phyloP scores from a whole-genome alignment of 2,888 invertebrate species.

The Spatulosminthurus flaviceps region DNA sequence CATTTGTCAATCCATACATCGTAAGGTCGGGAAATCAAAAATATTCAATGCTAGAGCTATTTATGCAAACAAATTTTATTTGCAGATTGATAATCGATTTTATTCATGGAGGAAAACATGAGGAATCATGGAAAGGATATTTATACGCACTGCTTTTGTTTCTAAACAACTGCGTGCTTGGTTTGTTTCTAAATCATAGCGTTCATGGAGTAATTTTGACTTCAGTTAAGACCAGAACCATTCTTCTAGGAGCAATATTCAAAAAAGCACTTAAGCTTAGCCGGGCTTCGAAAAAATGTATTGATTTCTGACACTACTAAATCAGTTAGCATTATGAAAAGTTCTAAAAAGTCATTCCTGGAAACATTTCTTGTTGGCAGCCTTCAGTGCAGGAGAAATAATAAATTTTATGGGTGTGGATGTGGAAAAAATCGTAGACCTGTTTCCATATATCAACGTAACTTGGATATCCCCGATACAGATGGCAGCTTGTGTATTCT shows the following conservation, averaged over 20 bases:
- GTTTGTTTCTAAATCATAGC: slow-evolving; percentile 70
- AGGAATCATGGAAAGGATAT: slow-evolving; percentile 71
- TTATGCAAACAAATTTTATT: not conserved
- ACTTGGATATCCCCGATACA: slow-evolving; percentile 90
- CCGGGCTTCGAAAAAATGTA: slow-evolving; percentile 54
- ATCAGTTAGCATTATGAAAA: too few relatives aligned
- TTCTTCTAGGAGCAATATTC: slow-evolving; percentile 71
- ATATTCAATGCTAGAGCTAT: not conserved
- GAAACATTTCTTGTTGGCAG: too few relatives aligned
- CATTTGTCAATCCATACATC: not conserved
- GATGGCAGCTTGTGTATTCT: slow-evolving; percentile 83
- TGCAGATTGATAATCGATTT: slow-evolving; percentile 65
- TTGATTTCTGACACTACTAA: slow-evolving; percentile 70
- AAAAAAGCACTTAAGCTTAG: slow-evolving; percentile 66
- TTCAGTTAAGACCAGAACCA: slow-evolving; percentile 71
- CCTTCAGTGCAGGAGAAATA: slow-evolving; percentile 86
- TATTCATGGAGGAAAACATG: slow-evolving; percentile 63
- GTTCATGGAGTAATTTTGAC: slow-evolving; percentile 70
- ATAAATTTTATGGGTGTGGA: slow-evolving; percentile 93
- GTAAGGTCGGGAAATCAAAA: not conserved
- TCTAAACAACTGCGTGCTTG: slow-evolving; percentile 68
- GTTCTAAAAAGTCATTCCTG: too few relatives aligned
- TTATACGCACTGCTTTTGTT: slow-evolving; percentile 70
- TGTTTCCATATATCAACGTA: slow-evolving; percentile 78
- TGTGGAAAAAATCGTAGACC: slow-evolving; percentile 86